A percentile compares a stretch with the other conserved stretches of the same genome.
Evolutionary conservation across 2,888 invertebrate species (phyloP).

Genomic region (Xanthia togata): DNA sequence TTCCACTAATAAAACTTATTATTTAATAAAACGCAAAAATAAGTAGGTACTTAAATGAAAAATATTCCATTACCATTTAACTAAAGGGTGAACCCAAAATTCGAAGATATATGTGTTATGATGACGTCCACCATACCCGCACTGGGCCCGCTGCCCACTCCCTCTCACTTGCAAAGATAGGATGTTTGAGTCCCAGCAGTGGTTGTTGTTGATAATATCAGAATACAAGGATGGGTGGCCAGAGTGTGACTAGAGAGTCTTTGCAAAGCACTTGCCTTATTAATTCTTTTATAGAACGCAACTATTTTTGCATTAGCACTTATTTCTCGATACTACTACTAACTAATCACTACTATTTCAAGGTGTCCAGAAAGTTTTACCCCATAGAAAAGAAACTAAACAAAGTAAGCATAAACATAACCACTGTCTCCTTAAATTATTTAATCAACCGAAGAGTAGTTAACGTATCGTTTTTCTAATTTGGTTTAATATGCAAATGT

Average conservation of each 20-base stretch:
- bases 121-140: background rate
- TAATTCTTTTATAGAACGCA: background rate
- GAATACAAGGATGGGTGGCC: too few relatives aligned
- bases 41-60: background rate
- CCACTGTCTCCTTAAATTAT: slow-evolving; percentile 34
- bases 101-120: background rate
- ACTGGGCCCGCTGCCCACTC: background rate
- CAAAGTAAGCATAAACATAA: background rate
- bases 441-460: slow-evolving; percentile 55
- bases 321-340: background rate
- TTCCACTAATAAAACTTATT: too few relatives aligned
- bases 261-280: background rate
- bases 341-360: background rate
- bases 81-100: background rate
- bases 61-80: background rate
- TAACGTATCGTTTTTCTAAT: slow-evolving; percentile 60
- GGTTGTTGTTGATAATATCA: background rate
- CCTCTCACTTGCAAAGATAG: background rate
- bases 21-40: background rate
- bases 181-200: background rate
- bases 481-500: slow-evolving; percentile 62
- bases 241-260: background rate
- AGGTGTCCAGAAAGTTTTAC: background rate
- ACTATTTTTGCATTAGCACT: background rate
- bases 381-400: slow-evolving; percentile 3